Evolutionary conservation across 2,113 vertebrate genomes (phyloP).

Genomic region (Gobius niger): DNA sequence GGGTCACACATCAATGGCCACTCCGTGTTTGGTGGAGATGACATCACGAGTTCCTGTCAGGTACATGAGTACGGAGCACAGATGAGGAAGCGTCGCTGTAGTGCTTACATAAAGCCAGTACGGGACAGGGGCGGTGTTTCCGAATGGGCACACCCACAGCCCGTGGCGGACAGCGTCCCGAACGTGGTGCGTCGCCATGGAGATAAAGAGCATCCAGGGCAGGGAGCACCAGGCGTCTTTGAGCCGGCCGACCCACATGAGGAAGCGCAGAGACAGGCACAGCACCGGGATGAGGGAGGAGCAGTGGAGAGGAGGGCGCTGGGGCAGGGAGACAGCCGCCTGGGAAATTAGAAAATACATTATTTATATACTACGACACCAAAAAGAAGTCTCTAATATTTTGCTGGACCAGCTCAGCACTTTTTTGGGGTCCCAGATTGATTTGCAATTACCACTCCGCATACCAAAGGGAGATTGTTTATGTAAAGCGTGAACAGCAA

Average conservation of each 20-base stretch:
- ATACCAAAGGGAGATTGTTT: too few relatives aligned
- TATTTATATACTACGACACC: neutral
- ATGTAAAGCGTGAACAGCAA: too few relatives aligned
- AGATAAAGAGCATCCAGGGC: slow-evolving; percentile 95
- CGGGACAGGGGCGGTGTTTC: slow-evolving; percentile 89
- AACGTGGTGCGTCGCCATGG: slow-evolving; percentile 92
- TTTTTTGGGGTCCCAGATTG: too few relatives aligned
- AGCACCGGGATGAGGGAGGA: slow-evolving; percentile 87
- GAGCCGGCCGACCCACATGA: slow-evolving; percentile 87
- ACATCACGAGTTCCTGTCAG: slow-evolving; percentile 90
- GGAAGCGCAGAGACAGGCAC: slow-evolving; percentile 84
- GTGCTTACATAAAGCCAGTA: slow-evolving; percentile 92
- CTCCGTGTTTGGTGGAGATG: slow-evolving; percentile 89
- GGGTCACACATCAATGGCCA: slow-evolving; percentile 85
- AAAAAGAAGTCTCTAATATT: neutral
- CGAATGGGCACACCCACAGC: slow-evolving; percentile 92
- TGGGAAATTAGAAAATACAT: slow-evolving; percentile 46
- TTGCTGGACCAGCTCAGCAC: too few relatives aligned
- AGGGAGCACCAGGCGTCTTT: slow-evolving; percentile 94
- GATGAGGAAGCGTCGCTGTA: slow-evolving; percentile 89
- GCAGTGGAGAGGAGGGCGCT: slow-evolving; percentile 90
- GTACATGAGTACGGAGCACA: slow-evolving; percentile 93
- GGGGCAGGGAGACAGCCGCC: slow-evolving; percentile 87
- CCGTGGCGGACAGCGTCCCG: slow-evolving; percentile 90
- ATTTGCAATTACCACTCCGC: too few relatives aligned